Evolutionary conservation across 2,888 invertebrate species (phyloP), one percentile per base, ranked within the genome.

Genomic region (Cataglyphis altisquamis): DNA sequence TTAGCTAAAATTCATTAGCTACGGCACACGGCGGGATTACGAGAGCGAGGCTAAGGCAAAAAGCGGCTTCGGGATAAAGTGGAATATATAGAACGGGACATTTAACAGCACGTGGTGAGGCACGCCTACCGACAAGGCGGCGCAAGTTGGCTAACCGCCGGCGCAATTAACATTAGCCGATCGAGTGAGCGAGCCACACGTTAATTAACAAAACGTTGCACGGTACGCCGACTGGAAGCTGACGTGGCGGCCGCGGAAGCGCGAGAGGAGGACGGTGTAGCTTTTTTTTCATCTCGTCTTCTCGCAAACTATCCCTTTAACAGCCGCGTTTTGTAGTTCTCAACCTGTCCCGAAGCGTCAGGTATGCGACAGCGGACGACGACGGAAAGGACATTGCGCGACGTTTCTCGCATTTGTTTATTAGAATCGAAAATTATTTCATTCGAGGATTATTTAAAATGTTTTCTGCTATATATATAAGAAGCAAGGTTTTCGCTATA

Each of bases 181-280:
- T 88, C 87, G 72, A 41, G 82, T 32, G 48, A 83, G 88, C 85
- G 87, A 90, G 90, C 91, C 92, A 87, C 91, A 91, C 92, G 92
- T 93, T 93, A 94, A 94, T 94, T 94, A 93, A 94, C 92, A 91
- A 92, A 93, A 92, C 77, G 83, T 60, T 81, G 86, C 32, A 48
- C 32, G 82, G 81, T 32, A 85, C 82, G 89, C 68, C 67, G 85
- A 66, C 63, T 84, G 25, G 73, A 48, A 74, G 32, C 32, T 52
- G 67, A 25, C 60, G 80, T 45, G 66, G 64, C 52, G 60, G 25
- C 68, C 29, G 64, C 80, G 86, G 86, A 82, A 84, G 88, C 86
- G 85, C 82, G 87, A 85, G 70, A 82, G 81, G 83, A 87, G 87
- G 90, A 90, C 91, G 91, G 90, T 25, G 9, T 84, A 86, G 89